These are phyloP conservation scores for Tympanoctomys barrerae DNA, from an alignment of 2,797 vertebrate genomes.

Conservation along the genomic window DNA sequence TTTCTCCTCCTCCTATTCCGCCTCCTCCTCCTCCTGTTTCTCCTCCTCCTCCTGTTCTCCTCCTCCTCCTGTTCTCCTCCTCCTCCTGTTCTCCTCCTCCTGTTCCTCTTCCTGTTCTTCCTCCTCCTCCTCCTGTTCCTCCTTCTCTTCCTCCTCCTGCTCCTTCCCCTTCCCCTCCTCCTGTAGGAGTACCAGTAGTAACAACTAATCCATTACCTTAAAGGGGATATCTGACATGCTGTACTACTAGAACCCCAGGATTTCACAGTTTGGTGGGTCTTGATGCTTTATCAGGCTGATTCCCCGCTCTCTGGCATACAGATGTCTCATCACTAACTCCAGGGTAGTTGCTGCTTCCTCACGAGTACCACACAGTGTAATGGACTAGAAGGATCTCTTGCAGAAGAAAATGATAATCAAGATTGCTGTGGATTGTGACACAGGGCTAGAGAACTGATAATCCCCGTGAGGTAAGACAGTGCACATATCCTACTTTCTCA, in stretches of 20 bases:
- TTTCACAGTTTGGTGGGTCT: neutral
- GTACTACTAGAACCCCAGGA: neutral
- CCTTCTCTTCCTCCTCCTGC: too few species aligned
- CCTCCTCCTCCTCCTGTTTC: too few species aligned
- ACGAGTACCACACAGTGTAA: neutral
- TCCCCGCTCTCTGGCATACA: neutral
- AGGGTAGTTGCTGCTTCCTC: neutral
- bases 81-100: too few species aligned
- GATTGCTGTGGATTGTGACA: neutral
- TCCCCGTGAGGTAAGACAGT: neutral
- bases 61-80: too few species aligned
- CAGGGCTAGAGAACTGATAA: neutral
- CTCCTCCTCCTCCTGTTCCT: too few species aligned
- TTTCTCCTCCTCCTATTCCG: too few species aligned
- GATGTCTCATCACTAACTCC: neutral
- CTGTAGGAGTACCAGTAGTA: too few species aligned
- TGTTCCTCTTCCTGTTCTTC: fast-evolving
- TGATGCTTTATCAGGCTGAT: neutral
- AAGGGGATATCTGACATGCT: neutral
- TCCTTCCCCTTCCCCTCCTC: neutral
- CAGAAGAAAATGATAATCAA: neutral
- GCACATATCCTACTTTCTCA: neutral
- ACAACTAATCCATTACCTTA: neutral
- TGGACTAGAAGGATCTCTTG: neutral
- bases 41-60: too few species aligned